Conservation (phyloP, 1,140 invertebrate genomes). For the Diorhabda carinulata region DNA sequence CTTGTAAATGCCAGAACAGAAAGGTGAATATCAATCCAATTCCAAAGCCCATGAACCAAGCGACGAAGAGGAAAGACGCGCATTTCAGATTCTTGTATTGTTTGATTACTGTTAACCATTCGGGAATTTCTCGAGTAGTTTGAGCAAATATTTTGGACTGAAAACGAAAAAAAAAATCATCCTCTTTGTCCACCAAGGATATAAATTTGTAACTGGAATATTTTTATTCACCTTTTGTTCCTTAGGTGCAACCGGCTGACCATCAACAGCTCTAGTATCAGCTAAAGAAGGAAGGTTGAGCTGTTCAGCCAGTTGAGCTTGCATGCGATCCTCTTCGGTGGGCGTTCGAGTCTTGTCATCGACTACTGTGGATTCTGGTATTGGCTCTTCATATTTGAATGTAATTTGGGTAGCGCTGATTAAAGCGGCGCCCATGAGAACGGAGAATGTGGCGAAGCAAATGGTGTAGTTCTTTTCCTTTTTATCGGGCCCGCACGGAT, state of each 20-base stretch:
- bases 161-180: constrained; percentile 36
- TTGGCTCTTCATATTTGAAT: constrained; percentile 68
- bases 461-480: constrained; percentile 97
- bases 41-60: constrained; percentile 99
- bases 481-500: constrained; percentile 83
- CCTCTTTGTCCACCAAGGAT: neutral
- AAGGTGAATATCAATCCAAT: constrained; percentile 99
- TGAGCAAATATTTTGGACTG: constrained; percentile 92
- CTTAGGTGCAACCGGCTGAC: constrained; percentile 44
- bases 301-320: constrained; percentile 76
- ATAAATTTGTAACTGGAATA: constrained; percentile 13
- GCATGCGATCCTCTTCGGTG: constrained; percentile 67
- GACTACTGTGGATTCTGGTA: constrained; percentile 28
- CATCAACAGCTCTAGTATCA: constrained; percentile 55
- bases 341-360: constrained; percentile 14
- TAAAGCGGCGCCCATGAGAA: constrained; percentile 92
- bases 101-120: constrained; percentile 86
- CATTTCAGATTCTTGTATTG: constrained; percentile 90
- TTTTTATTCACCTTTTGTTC: constrained; percentile 54
- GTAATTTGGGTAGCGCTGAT: constrained; percentile 86
- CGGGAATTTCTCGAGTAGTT: constrained; percentile 82
- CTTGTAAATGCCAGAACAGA: constrained; percentile 98
- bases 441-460: constrained; percentile 96
- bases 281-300: constrained; percentile 73
- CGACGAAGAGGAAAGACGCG: constrained; percentile 90